Percentiles rank a stretch among this genome's conserved stretches.
These are phyloP conservation scores for Steatocranus sp. DNA, from an alignment of 2,797 vertebrate species.

Conservation along the genomic window DNA sequence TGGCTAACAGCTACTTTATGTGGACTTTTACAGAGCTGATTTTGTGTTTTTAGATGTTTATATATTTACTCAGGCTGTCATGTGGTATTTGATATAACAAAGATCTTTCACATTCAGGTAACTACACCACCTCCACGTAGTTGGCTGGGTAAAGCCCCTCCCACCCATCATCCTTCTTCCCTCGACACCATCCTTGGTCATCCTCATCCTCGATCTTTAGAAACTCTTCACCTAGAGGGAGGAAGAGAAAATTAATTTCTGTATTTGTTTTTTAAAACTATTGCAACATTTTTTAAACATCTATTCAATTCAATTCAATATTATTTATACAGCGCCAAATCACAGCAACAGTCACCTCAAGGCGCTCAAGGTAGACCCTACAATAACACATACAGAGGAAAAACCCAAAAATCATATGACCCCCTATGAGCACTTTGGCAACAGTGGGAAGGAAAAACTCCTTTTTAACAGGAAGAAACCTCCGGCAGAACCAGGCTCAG, in stretches of 20 bases:
- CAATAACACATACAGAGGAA: background rate
- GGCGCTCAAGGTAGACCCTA: background rate
- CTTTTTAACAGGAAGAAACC: background rate
- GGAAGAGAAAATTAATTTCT: background rate
- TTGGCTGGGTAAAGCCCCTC: conserved; percentile 81
- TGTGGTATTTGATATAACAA: background rate
- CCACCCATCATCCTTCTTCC: conserved; percentile 74
- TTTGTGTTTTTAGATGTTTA: background rate
- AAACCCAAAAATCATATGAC: background rate
- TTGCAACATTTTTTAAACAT: background rate
- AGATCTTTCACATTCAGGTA: background rate
- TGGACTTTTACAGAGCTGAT: background rate
- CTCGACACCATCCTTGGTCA: conserved; percentile 82
- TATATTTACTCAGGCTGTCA: background rate
- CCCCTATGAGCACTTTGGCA: accelerated
- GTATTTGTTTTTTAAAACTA: background rate
- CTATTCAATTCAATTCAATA: background rate
- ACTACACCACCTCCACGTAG: conserved; percentile 76
- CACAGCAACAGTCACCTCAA: accelerated
- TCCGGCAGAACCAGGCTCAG: accelerated
- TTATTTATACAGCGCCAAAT: background rate
- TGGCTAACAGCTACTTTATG: conserved; percentile 36
- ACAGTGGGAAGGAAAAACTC: background rate
- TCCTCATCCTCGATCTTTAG: conserved; percentile 80
- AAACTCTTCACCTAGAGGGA: conserved; percentile 75